Base-by-base conservation (phyloP, 92 coral and sea anemone species). In the Siderastrea radians region DNA sequence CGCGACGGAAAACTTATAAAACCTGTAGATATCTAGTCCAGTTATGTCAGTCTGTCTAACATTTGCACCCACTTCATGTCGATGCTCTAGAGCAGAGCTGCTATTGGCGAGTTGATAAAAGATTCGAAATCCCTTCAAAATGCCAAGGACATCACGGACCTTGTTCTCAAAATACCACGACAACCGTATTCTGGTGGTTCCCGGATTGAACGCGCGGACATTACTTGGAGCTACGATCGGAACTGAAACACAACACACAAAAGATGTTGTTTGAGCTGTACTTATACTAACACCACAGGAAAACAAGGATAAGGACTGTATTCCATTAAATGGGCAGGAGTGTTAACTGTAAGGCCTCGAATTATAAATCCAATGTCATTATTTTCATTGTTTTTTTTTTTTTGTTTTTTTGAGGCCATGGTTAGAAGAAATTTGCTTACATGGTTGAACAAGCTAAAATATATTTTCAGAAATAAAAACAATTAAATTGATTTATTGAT, bases 1-100 rank as follows among this genome's bases (percentile, higher is more conserved):
- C 6, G 96, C 92, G 26, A 93, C 78, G 53, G 92, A 78, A 54
- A 93, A 59, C 60, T 79, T 93, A 57, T 93, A 93, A 82, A 71
- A 66, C 17, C 90, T 90, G 82, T 72, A 90, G 57, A 83, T 62
- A 15, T 70, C 72, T 48, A 83, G 50, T 47, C 50, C 79, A 47
- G 50, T n/a, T 17, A 83, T 72, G 2, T 49, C 12, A 0, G 49
- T 77, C 11, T 57, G 1, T 49, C 62, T 49, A 3, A 10, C 11
- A 49, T 50, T 45, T 2, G 14, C 19, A 4, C 52, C 19, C 1
- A 72, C 78, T 5, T 83, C 62, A 5, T 3, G 70, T 66, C 11
- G 49, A 49, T 38, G 77, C 62, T 55, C 16, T 5, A 80, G 79
- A 1, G 87, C 87, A 71, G 87, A 69, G 45, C 62, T 74, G 68